Base-by-base conservation (phyloP, 1,140 invertebrate species). In the Triops longicaudatus region DNA sequence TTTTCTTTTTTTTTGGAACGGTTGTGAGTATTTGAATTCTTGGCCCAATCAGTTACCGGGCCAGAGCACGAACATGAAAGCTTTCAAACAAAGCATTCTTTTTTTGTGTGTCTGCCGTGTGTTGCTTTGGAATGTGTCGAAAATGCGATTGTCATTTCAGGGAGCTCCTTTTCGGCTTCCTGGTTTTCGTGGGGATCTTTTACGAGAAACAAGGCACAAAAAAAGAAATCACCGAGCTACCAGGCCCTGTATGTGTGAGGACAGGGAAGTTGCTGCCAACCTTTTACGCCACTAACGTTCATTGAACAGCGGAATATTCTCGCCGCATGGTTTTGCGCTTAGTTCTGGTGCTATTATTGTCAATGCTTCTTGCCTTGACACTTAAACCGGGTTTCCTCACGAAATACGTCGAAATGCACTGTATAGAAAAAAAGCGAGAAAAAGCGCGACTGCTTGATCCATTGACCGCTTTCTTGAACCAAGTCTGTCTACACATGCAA, bases 111-210 rank as follows among this genome's bases (percentile, higher is more conserved):
- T 37, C 2, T 37, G 31, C 7, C 31, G 31, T 37, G 2, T 2
- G 10, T 9, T 63, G 0, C 10, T 14, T 63, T 63, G 50, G 50
- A 63, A 63, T 63, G 31, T 37, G 50, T 63, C 50, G 50, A 63
- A 63, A 63, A 63, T 22, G n/a, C 50, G 50, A 63, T 63, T 63
- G 50, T 63, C 50, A 63, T 63, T 63, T 63, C 50, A 37, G 31
- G 50, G 14, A 63, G 50, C 50, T 63, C 50, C 50, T 63, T 22
- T 63, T 63, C 7, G 50, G 50, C 50, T 63, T 63, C 50, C 50
- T n/a, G 50, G 50, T 9, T 63, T 0, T 17, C 17, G 11, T 44
- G 50, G 14, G 31, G 31, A 2, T 37, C 31, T 37, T 37, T 37
- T 37, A 37, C 31, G 31, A 37, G 31, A 7, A 2, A 37, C 2